Base-by-base conservation (phyloP, 2,113 vertebrate genomes). In the Myotis lucifugus region DNA sequence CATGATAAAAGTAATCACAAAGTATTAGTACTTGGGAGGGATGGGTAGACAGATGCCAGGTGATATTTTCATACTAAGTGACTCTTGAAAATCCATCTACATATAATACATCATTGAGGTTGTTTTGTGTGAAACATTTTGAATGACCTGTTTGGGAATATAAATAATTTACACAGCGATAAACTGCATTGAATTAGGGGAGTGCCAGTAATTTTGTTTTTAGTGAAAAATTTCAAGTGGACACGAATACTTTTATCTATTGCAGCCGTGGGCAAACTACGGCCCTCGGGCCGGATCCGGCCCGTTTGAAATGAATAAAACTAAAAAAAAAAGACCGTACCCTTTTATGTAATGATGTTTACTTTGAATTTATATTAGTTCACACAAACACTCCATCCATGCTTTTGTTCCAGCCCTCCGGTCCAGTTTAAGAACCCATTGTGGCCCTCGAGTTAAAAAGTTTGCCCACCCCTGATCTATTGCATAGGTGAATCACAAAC, bases 41-140 rank as follows among this genome's bases (percentile, higher is more conserved):
- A 37, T 59, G 50, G 34, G 34, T 77, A 92, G 85, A 85, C 59
- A 70, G 18, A 50, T 82, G 56, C 64, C 67, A 85, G 67, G 73
- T 85, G 74, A 78, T 37, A 91, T 85, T 94, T 95, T 94, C 42
- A 27, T 73, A 69, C 61, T 67, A 54, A 79, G 50, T 77, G 52
- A 54, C 69, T 85, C 66, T 69, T 74, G 74, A 82, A 54, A 85
- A 52, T 82, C 48, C 27, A 69, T 64, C 59, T 50, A 46, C 34
- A 66, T 73, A 34, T 67, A 69, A 32, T 13, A 67, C 8, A 56
- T 66, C 32, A 84, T n/a, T 54, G 83, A 69, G 54, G 5, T 81
- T 37, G 79, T 92, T 78, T 56, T 64, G 27, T 79, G 11, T 85
- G 54, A 74, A 94, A 74, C 40, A 50, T 91, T 97, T 81, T 73